Base-by-base conservation (phyloP, 2,888 invertebrate genomes). In the Pterobdella sp. region DNA sequence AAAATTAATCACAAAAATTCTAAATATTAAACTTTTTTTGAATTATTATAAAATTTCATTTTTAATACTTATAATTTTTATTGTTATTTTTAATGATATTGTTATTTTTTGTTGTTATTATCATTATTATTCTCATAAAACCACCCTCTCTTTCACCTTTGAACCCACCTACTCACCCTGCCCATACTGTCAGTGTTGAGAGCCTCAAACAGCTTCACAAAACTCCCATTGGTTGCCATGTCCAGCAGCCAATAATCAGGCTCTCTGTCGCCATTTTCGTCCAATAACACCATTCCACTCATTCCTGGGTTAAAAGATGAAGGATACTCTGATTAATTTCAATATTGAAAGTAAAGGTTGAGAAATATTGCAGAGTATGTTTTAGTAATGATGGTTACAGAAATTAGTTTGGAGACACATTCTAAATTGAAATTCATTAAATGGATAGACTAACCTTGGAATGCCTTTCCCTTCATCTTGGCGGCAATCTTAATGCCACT, bases 221-320 rank as follows among this genome's bases (percentile, higher is more conserved):
- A 76, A 32, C 60, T 56, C 2, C 77, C 77, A 63, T 72, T 75
- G 36, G 72, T 34, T 31, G 76, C 75, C 74, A 80, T 75, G 70
- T 79, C 80, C 77, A 79, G 79, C 14, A 81, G 63, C 80, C 80
- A 80, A 73, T 80, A 81, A 72, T 80, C 80, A 26, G 81, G 81
- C 68, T 80, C 79, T 42, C 81, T 70, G 76, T 81, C 81, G 4
- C 80, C 81, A 72, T 80, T 79, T n/a, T 69, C 63, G 72, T 81
- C 81, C 4, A 81, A 77, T n/a, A 79, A 76, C 1, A 81, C 80
- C 56, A 74, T 79, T 0, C 81, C 81, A 1, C 80, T 79, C 67
- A 80, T 78, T 35, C 81, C 81, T 81, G 72, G 31, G 31, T 7
- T 29, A 63, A 26, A 26, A n/a, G 64, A n/a, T 7, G 31, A 64